phyloP scores from a whole-genome alignment of 2,888 invertebrate species.

The Silvanus unidentatus region DNA sequence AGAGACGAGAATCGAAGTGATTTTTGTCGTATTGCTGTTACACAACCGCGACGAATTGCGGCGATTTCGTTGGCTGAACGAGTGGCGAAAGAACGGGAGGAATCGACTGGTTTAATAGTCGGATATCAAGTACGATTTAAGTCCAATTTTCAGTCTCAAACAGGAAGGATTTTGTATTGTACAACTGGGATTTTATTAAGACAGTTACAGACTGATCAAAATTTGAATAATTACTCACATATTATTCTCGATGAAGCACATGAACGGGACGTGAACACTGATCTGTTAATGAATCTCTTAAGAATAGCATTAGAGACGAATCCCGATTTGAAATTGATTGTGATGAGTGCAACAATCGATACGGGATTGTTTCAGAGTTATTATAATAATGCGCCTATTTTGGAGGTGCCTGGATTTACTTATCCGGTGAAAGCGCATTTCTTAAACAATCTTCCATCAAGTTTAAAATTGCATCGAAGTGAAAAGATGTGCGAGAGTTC shows the following conservation, averaged over 20 bases:
- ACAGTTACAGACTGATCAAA: slow-evolving; percentile 44
- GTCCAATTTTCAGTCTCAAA: slow-evolving; percentile 49
- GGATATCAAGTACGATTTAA: slow-evolving; percentile 63
- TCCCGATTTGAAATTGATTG: slow-evolving; percentile 52
- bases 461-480: slow-evolving; percentile 41
- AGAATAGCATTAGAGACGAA: slow-evolving; percentile 50
- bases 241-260: slow-evolving; percentile 71
- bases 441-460: slow-evolving; percentile 48
- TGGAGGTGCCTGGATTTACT: slow-evolving; percentile 50
- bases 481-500: slow-evolving; percentile 37
- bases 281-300: slow-evolving; percentile 57
- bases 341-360: slow-evolving; percentile 73
- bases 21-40: slow-evolving; percentile 55
- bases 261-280: slow-evolving; percentile 64
- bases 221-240: slow-evolving; percentile 56
- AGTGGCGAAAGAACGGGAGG: slow-evolving; percentile 58
- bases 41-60: slow-evolving; percentile 64
- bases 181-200: slow-evolving; percentile 56
- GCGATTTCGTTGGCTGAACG: slow-evolving; percentile 62
- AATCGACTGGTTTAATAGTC: slow-evolving; percentile 58
- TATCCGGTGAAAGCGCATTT: slow-evolving; percentile 57
- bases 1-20: slow-evolving; percentile 39
- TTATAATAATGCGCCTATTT: slow-evolving; percentile 42
- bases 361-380: slow-evolving; percentile 53
- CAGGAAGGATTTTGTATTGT: slow-evolving; percentile 61